Evolutionary conservation across 2,797 vertebrate species (phyloP).

Genomic region (Chaunax sp.): DNA sequence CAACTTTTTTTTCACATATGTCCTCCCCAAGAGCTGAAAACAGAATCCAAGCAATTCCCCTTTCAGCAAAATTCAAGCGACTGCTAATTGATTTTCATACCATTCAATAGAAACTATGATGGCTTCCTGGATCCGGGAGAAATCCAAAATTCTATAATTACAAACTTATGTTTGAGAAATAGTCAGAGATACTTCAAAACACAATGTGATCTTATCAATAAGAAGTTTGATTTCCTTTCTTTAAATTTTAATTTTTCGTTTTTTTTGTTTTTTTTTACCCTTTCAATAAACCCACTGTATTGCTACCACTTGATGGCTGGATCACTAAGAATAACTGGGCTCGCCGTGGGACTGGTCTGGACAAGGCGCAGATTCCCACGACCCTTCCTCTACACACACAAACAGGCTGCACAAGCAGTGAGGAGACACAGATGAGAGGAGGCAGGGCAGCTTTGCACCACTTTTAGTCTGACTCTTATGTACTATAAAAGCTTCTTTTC

Average conservation of each 20-base stretch:
- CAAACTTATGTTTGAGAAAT: background rate
- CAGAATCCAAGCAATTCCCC: no score
- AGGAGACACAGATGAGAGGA: slow-evolving; percentile 30
- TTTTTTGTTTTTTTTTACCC: background rate
- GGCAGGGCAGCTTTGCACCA: slow-evolving; percentile 75
- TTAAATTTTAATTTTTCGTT: background rate
- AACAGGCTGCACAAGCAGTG: slow-evolving; percentile 59
- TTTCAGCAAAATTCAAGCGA: background rate
- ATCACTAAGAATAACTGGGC: slow-evolving; percentile 67
- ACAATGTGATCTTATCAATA: no score
- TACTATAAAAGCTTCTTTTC: slow-evolving; percentile 48
- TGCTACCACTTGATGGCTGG: slow-evolving; percentile 15
- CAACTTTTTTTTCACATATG: no score
- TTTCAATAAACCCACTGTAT: slow-evolving; percentile 5
- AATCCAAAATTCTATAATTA: background rate
- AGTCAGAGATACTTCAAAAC: background rate
- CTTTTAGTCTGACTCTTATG: slow-evolving; percentile 57
- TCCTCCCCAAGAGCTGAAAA: no score
- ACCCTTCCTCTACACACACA: slow-evolving; percentile 70
- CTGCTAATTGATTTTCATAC: slow-evolving; percentile 1
- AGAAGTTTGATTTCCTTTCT: background rate
- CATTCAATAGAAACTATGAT: background rate
- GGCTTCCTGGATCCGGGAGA: background rate
- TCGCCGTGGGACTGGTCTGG: slow-evolving; percentile 79
- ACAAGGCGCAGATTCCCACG: slow-evolving; percentile 80